Evolutionary conservation across 2,113 vertebrate genomes (phyloP).

Genomic region (Scophthalmus maximus): DNA sequence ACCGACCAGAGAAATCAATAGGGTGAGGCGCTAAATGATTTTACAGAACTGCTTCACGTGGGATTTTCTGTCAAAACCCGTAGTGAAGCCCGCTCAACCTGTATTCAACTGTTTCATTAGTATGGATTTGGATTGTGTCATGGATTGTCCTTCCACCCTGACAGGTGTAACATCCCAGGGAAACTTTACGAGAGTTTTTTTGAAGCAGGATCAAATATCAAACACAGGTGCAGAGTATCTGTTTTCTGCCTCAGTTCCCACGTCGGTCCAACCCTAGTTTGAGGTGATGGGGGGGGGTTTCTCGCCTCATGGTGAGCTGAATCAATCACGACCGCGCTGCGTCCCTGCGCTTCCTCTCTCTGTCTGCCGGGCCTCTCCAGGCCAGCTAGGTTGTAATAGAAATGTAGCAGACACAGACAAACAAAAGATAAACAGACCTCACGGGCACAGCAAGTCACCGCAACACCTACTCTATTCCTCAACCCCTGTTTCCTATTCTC

Average conservation of each 20-base stretch:
- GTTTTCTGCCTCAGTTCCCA: constrained; percentile 15
- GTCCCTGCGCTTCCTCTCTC: constrained; percentile 47
- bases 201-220: background rate
- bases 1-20: constrained; percentile 6
- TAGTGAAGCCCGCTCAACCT: constrained; percentile 23
- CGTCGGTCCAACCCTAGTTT: constrained; percentile 5
- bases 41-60: constrained; percentile 31
- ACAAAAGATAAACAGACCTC: constrained; percentile 78
- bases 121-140: constrained; percentile 10
- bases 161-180: background rate
- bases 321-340: constrained; percentile 37
- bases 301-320: constrained; percentile 53
- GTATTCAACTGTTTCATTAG: constrained; percentile 31
- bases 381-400: constrained; percentile 55
- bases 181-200: constrained; percentile 14
- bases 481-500: constrained; percentile 50
- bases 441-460: constrained; percentile 68
- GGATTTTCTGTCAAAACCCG: constrained; percentile 41
- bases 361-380: constrained; percentile 74
- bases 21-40: constrained; percentile 28
- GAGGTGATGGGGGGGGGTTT: constrained; percentile 15
- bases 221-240: background rate
- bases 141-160: background rate
- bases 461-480: constrained; percentile 59
- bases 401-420: constrained; percentile 67